Evolutionary conservation across 2,113 vertebrate genomes (phyloP).

Genomic region (Rhodinocichla rosea): DNA sequence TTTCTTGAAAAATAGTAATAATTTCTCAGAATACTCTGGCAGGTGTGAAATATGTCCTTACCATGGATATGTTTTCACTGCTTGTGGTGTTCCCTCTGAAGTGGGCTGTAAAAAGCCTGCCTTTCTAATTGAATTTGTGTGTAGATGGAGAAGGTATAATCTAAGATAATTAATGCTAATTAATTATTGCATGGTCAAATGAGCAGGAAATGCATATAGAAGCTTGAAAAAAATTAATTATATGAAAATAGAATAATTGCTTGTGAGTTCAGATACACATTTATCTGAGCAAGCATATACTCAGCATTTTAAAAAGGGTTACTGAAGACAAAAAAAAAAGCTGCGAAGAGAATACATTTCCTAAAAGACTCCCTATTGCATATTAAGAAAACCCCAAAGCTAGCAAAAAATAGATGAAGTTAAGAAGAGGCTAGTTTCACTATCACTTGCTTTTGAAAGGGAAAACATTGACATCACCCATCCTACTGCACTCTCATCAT

Average conservation of each 20-base stretch:
- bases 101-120: slow-evolving; percentile 35
- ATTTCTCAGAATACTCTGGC: slow-evolving; percentile 37
- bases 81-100: slow-evolving; percentile 35
- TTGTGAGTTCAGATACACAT: slow-evolving; percentile 63
- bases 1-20: slow-evolving; percentile 49
- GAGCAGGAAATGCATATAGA: slow-evolving; percentile 71
- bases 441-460: slow-evolving; percentile 14
- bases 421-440: slow-evolving; percentile 27
- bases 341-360: slow-evolving; percentile 34
- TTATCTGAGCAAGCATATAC: slow-evolving; percentile 45
- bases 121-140: slow-evolving; percentile 61
- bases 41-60: background rate
- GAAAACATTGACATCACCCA: background rate
- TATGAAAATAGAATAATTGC: slow-evolving; percentile 70
- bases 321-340: slow-evolving; percentile 5
- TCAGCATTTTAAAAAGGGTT: slow-evolving; percentile 56
- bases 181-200: slow-evolving; percentile 78
- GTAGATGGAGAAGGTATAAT: slow-evolving; percentile 65
- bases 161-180: slow-evolving; percentile 77
- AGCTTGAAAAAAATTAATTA: slow-evolving; percentile 72
- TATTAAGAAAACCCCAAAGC: background rate
- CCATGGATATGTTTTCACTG: background rate
- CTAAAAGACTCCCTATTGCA: slow-evolving; percentile 13
- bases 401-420: slow-evolving; percentile 13
- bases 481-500: background rate